phyloP scores from a whole-genome alignment of 1,140 invertebrate species.

The Thalassaphorura encarpata region DNA sequence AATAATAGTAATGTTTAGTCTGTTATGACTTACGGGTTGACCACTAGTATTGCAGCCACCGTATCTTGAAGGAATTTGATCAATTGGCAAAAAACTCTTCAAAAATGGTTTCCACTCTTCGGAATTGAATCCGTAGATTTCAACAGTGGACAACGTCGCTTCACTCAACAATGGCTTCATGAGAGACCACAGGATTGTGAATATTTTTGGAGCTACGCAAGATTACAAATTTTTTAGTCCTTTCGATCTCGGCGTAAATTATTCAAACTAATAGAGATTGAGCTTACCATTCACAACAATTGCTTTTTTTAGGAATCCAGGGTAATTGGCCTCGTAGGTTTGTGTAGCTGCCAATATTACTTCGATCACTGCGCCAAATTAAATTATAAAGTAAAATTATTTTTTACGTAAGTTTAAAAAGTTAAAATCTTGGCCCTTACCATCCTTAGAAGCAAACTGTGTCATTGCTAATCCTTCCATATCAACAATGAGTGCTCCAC shows the following conservation, averaged over 20 bases:
- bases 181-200: conserved; percentile 6
- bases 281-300: background rate
- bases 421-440: background rate
- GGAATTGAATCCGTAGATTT: conserved; percentile 2
- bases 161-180: conserved; percentile 9
- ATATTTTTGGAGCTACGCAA: conserved; percentile 10
- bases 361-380: background rate
- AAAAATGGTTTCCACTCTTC: conserved; percentile 6
- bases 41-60: conserved; percentile 12
- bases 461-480: conserved; percentile 7
- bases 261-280: background rate
- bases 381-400: background rate
- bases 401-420: background rate
- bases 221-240: background rate
- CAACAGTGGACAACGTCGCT: conserved; percentile 4
- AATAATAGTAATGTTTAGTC: background rate
- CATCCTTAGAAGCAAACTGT: conserved; percentile 1
- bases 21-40: conserved; percentile 1
- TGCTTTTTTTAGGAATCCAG: conserved; percentile 2
- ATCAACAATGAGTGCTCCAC: conserved; percentile 2
- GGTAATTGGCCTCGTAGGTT: conserved; percentile 5
- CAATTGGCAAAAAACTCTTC: background rate
- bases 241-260: background rate
- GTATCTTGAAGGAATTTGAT: conserved; percentile 15
- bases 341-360: background rate